Base-by-base conservation (phyloP, 2,888 invertebrate species). In the Physocephala rufipes region DNA sequence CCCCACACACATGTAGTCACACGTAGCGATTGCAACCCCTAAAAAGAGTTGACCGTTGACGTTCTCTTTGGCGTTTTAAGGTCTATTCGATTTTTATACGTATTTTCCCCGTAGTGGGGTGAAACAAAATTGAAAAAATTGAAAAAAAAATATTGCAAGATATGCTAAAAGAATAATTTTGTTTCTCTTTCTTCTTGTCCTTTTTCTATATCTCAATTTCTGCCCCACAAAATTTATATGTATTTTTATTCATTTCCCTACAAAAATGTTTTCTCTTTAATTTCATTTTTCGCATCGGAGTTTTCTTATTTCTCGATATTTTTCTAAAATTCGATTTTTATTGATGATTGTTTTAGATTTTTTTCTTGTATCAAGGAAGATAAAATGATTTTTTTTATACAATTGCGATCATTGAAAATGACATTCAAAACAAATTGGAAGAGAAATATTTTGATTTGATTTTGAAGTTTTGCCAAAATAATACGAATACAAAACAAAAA, bases 241-340 rank as follows among this genome's bases (percentile, higher is more conserved):
- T n/a, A n/a, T 45, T 21, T 55, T 55, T 55, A 21, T 21, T 55
- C 13, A 55, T 13, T 24, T 55, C 21, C 21, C 55, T 24, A 55
- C 21, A 21, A 13, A n/a, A n/a, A n/a, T n/a, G 26, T n/a, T 55
- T 51, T n/a, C 26, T 24, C 55, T 5, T 53, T 53, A 5, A 19
- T 53, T 7, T 55, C 1, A 12, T 55, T 51, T 51, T 51, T 16
- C 3, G 51, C 21, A 19, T 36, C 36, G 36, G 9, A 36, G 9
- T 9, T 36, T 9, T 36, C 36, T 4, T 7, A 36, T 36, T 36
- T n/a, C n/a, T n/a, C 5, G 36, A 36, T 36, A 7, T 9, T 36
- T 72, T 70, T 72, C 70, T 72, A 70, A 66, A 66, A 36, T 36
- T 36, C 5, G 36, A 36, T 36, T 36, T n/a, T 36, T 36, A 36